Evolutionary conservation across 2,797 vertebrate species (phyloP).

Genomic region (Gadopsis marmoratus): DNA sequence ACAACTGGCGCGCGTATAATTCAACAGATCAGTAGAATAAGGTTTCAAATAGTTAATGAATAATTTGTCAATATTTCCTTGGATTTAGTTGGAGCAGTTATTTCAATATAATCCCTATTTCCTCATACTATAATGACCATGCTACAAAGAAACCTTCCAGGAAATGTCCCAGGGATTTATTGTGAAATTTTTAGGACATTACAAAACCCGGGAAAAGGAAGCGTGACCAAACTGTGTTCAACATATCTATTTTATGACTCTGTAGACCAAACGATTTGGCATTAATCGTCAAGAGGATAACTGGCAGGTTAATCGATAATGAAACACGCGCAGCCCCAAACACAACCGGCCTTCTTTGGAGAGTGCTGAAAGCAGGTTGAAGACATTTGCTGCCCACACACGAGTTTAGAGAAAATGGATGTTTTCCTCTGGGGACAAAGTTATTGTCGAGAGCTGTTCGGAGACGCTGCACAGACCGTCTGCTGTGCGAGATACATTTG

Average conservation of each 20-base stretch:
- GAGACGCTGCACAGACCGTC: constrained; percentile 17
- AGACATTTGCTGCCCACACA: neutral
- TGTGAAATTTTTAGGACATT: neutral
- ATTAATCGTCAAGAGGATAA: neutral
- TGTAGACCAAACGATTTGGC: neutral
- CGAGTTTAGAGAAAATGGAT: neutral
- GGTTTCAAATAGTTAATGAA: neutral
- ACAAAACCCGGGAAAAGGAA: neutral
- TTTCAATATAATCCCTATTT: neutral
- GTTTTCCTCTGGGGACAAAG: neutral
- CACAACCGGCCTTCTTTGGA: neutral
- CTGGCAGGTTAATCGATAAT: neutral
- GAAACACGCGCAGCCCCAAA: neutral
- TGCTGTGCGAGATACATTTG: constrained; percentile 23
- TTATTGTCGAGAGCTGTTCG: neutral
- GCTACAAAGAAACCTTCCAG: neutral
- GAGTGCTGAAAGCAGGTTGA: neutral
- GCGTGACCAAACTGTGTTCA: neutral
- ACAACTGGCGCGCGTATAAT: neutral
- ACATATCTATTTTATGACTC: neutral
- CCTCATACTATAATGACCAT: neutral
- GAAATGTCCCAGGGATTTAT: neutral
- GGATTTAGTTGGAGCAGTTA: neutral
- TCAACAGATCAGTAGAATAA: neutral
- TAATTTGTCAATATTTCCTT: neutral